Evolutionary conservation across 2,888 invertebrate genomes (phyloP).

Genomic region (Lochmaea crataegi): DNA sequence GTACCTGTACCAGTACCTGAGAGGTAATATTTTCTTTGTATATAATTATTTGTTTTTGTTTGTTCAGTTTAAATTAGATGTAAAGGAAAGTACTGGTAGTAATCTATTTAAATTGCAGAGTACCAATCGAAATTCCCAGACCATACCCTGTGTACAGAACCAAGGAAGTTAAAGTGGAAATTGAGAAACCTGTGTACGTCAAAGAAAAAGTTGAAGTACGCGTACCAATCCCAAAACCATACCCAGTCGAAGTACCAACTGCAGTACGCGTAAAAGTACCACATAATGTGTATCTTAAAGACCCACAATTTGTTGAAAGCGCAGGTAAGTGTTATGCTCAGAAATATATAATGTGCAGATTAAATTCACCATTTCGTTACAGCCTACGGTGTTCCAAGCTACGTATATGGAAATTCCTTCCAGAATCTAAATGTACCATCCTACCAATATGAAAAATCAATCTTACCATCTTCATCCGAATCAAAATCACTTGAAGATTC

Average conservation of each 20-base stretch:
- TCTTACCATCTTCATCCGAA: not conserved
- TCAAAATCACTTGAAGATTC: not conserved
- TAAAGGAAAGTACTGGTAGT: not conserved
- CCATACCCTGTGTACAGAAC: constrained; percentile 56
- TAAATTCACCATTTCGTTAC: not conserved
- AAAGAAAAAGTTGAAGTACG: constrained; percentile 52
- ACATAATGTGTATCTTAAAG: constrained; percentile 46
- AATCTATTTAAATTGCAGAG: constrained; percentile 23
- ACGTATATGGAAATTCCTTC: constrained; percentile 2
- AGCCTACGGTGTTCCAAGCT: constrained; percentile 1
- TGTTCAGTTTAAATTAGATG: not conserved
- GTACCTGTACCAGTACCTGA: constrained; percentile 49
- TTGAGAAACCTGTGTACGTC: constrained; percentile 54
- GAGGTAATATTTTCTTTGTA: constrained; percentile 24
- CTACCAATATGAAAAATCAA: not conserved
- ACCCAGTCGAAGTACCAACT: constrained; percentile 51
- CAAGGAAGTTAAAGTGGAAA: constrained; percentile 49
- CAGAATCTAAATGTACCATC: not conserved
- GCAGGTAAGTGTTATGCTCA: not conserved
- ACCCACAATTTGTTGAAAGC: constrained; percentile 28
- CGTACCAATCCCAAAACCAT: constrained; percentile 51
- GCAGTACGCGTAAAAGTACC: constrained; percentile 52
- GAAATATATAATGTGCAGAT: not conserved
- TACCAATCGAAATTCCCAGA: constrained; percentile 54
- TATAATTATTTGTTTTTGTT: too few relatives aligned